These are phyloP conservation scores for Lathamus discolor DNA, from an alignment of 2,113 vertebrate genomes.

Conservation along the genomic window DNA sequence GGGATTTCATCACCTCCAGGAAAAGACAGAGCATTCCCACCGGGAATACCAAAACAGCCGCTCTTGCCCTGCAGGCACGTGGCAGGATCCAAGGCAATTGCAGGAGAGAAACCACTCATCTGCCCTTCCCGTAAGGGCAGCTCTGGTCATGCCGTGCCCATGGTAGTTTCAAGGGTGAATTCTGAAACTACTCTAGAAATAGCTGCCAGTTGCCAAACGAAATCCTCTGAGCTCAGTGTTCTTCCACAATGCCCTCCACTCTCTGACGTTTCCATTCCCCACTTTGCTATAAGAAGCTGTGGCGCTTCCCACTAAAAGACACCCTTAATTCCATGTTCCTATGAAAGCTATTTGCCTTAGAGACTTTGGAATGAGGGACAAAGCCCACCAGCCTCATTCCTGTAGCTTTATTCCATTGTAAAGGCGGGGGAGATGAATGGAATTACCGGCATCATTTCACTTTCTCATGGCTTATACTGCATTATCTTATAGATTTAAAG, in stretches of 20 bases:
- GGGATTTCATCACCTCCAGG: slow-evolving; percentile 16
- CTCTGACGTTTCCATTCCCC: neutral
- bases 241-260: neutral
- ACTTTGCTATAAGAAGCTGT: neutral
- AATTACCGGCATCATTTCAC: neutral
- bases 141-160: neutral
- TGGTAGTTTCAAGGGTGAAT: neutral
- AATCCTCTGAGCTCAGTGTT: neutral
- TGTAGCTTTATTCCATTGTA: neutral
- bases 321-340: neutral
- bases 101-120: neutral
- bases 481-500: neutral
- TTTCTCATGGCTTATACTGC: neutral
- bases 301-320: neutral
- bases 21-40: neutral
- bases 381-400: neutral
- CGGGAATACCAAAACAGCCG: neutral
- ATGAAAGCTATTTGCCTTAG: neutral
- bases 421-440: neutral
- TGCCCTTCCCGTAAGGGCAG: neutral
- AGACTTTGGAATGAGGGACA: neutral
- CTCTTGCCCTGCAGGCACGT: neutral
- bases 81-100: neutral
- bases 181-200: neutral
- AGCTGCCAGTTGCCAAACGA: neutral